These are phyloP conservation scores for Ephestia elutella DNA, from an alignment of 1,140 invertebrate genomes.

Conservation along the genomic window DNA sequence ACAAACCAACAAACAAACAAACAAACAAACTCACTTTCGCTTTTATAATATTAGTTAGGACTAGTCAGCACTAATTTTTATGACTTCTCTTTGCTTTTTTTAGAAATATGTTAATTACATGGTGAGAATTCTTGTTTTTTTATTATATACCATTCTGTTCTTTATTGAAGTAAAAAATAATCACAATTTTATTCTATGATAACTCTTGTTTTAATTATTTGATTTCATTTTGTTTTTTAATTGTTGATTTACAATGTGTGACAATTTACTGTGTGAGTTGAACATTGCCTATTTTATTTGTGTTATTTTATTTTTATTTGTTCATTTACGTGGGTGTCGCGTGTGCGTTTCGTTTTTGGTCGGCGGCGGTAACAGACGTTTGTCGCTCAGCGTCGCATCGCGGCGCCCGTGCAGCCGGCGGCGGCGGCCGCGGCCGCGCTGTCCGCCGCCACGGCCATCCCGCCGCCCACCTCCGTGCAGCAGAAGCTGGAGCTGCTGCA, in stretches of 20 bases:
- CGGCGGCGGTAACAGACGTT: slow-evolving; percentile 37
- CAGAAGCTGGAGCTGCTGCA: slow-evolving; percentile 63
- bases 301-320: not conserved
- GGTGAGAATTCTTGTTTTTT: slow-evolving; percentile 24
- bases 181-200: too few species aligned
- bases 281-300: not conserved
- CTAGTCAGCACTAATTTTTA: too few species aligned
- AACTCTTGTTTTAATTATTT: too few species aligned
- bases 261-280: not conserved
- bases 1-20: too few species aligned
- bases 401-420: slow-evolving; percentile 65
- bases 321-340: slow-evolving; percentile 6
- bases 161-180: too few species aligned
- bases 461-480: slow-evolving; percentile 63
- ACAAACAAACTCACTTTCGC: too few species aligned
- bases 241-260: too few species aligned
- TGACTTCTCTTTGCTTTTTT: slow-evolving; percentile 15
- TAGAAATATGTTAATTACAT: slow-evolving; percentile 41
- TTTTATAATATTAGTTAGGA: too few species aligned
- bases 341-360: slow-evolving; percentile 15
- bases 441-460: slow-evolving; percentile 63
- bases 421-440: slow-evolving; percentile 64
- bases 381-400: slow-evolving; percentile 57
- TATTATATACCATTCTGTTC: too few species aligned
- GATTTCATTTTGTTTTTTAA: too few species aligned